These are phyloP conservation scores for Tortricodes alternella DNA, from an alignment of 2,888 invertebrate species.

Conservation along the genomic window DNA sequence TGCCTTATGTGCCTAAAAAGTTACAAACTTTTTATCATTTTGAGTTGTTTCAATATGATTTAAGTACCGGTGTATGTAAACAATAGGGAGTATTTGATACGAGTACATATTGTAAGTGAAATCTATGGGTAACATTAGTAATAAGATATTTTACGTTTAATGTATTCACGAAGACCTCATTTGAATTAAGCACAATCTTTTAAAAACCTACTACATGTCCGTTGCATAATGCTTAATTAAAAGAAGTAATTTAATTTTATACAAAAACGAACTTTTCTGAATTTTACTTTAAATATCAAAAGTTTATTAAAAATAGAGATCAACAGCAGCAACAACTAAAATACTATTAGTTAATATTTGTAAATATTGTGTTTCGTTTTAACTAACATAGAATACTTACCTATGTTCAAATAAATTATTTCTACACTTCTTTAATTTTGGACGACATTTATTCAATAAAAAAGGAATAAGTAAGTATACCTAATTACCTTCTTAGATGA, in stretches of 20 bases:
- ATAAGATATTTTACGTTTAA: background rate
- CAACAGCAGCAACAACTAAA: background rate
- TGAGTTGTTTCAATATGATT: too few relatives aligned
- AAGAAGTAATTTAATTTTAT: too few relatives aligned
- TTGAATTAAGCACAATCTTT: background rate
- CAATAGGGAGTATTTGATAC: background rate
- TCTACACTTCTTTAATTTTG: background rate
- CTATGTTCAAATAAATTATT: slow-evolving; percentile 2
- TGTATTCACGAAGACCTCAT: background rate
- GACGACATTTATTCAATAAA: background rate
- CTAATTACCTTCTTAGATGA: background rate
- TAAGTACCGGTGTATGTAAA: too few relatives aligned
- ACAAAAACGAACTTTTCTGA: too few relatives aligned
- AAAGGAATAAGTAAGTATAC: background rate
- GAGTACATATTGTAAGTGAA: too few relatives aligned
- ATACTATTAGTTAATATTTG: slow-evolving; percentile 1
- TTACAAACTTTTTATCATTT: too few relatives aligned
- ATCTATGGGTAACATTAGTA: background rate
- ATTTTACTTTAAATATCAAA: too few relatives aligned
- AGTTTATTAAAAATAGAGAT: too few relatives aligned
- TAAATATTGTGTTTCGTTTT: slow-evolving; percentile 27
- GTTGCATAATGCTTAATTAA: background rate
- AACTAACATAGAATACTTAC: slow-evolving; percentile 3
- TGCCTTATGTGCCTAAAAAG: slow-evolving; percentile 8
- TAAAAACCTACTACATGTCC: background rate